Conservation (phyloP, 2,797 vertebrate genomes). For the Falco berigora region DNA sequence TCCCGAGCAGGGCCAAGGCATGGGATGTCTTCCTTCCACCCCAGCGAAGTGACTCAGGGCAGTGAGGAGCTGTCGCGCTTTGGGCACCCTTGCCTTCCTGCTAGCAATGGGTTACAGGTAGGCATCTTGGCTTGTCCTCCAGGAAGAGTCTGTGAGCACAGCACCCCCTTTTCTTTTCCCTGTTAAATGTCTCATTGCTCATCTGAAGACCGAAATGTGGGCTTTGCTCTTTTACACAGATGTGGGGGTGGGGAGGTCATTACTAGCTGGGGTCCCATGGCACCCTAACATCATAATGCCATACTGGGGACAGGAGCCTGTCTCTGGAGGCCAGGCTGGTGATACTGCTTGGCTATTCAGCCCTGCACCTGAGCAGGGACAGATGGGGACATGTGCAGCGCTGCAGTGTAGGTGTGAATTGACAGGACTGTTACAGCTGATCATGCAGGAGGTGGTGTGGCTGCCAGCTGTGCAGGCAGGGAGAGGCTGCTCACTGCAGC, state of each 20-base stretch:
- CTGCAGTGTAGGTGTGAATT: accelerated
- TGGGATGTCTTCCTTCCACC: not conserved
- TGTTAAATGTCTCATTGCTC: not conserved
- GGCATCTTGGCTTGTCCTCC: not conserved
- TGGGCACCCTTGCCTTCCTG: accelerated
- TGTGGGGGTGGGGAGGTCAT: not conserved
- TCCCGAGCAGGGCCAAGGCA: not conserved
- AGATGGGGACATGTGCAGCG: accelerated
- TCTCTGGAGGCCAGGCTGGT: not conserved
- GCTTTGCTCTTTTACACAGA: not conserved
- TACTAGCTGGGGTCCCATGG: not conserved
- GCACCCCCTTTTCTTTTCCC: not conserved
- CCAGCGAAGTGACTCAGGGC: not conserved
- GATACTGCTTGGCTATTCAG: not conserved
- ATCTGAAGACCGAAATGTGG: not conserved
- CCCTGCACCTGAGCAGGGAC: not conserved
- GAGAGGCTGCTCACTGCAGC: not conserved
- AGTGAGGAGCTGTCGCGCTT: not conserved
- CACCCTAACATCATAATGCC: not conserved
- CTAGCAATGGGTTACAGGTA: not conserved
- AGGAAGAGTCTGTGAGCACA: not conserved
- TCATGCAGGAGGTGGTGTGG: not conserved
- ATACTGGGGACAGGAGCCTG: not conserved
- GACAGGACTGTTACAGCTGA: not conserved
- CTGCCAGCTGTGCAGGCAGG: not conserved